A percentile compares a stretch with the other conserved stretches of the same genome.
These are phyloP conservation scores for Zoroaster sp. DNA, from an alignment of 53 echinoderm and acorn worm species.

Conservation along the genomic window DNA sequence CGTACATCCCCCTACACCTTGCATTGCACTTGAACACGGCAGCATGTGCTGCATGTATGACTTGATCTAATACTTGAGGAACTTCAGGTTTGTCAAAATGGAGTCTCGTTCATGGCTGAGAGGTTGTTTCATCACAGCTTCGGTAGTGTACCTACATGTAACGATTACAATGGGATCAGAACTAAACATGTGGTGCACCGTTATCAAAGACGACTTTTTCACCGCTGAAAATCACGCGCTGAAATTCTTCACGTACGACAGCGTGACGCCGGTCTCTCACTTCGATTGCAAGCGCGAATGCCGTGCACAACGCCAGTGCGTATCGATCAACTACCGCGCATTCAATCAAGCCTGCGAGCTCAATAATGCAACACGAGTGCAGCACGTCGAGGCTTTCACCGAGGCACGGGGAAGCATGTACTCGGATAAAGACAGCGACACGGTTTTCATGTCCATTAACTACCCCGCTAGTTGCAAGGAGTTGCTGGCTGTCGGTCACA, in stretches of 20 bases:
- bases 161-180: too few relatives aligned
- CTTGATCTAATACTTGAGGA: too few relatives aligned
- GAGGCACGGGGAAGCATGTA: not conserved
- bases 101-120: too few relatives aligned
- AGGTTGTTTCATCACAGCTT: not conserved
- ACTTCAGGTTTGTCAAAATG: too few relatives aligned
- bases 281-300: not conserved
- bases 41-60: too few relatives aligned
- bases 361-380: not conserved
- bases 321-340: not conserved
- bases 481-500: not conserved
- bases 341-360: not conserved
- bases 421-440: not conserved
- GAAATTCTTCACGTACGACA: not conserved
- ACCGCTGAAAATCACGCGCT: not conserved
- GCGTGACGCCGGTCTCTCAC: not conserved
- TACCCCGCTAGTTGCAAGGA: not conserved
- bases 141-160: too few relatives aligned
- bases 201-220: too few relatives aligned
- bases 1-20: too few relatives aligned
- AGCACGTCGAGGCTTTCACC: not conserved
- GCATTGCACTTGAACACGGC: too few relatives aligned
- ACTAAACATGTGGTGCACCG: too few relatives aligned
- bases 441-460: not conserved
- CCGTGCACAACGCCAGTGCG: too few relatives aligned